These are phyloP conservation scores for Drosophila cognata DNA, from an alignment of 2,888 invertebrate species.

Conservation along the genomic window DNA sequence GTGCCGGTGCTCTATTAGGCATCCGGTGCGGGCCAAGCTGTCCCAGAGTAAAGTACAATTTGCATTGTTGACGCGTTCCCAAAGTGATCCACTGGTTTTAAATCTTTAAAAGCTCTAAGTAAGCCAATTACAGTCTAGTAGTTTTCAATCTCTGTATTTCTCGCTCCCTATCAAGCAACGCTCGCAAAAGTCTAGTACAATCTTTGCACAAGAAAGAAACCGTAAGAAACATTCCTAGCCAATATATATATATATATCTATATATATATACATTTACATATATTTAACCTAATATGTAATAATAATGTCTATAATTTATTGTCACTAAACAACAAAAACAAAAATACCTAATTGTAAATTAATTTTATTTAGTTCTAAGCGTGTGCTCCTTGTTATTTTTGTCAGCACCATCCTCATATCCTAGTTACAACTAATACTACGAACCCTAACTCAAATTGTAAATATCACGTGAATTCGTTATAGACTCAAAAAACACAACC, in stretches of 20 bases:
- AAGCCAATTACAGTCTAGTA: slow-evolving; percentile 62
- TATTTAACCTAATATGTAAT: slow-evolving; percentile 24
- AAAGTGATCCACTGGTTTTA: slow-evolving; percentile 81
- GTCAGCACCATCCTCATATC: slow-evolving; percentile 57
- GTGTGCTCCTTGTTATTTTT: slow-evolving; percentile 70
- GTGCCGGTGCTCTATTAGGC: slow-evolving; percentile 85
- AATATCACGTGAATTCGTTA: slow-evolving; percentile 65
- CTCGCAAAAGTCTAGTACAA: slow-evolving; percentile 72
- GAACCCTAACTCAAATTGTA: slow-evolving; percentile 62
- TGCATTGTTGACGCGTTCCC: slow-evolving; percentile 73
- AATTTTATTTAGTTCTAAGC: slow-evolving; percentile 77
- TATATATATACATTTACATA: slow-evolving; percentile 26
- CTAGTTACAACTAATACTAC: slow-evolving; percentile 44
- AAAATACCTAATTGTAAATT: slow-evolving; percentile 64
- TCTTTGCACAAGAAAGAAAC: slow-evolving; percentile 56
- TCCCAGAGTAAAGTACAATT: slow-evolving; percentile 78
- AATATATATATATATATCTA: slow-evolving; percentile 31
- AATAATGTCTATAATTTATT: slow-evolving; percentile 66
- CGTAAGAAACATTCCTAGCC: slow-evolving; percentile 71
- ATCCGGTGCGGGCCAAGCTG: slow-evolving; percentile 25
- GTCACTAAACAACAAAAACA: slow-evolving; percentile 44
- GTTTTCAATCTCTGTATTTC: slow-evolving; percentile 31
- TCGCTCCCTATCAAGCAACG: slow-evolving; percentile 39
- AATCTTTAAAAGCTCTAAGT: slow-evolving; percentile 77
- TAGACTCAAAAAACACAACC: slow-evolving; percentile 51